Evolutionary conservation across 2,888 invertebrate species (phyloP), one percentile per base, ranked within the genome.

Genomic region (Trimorus sp.): DNA sequence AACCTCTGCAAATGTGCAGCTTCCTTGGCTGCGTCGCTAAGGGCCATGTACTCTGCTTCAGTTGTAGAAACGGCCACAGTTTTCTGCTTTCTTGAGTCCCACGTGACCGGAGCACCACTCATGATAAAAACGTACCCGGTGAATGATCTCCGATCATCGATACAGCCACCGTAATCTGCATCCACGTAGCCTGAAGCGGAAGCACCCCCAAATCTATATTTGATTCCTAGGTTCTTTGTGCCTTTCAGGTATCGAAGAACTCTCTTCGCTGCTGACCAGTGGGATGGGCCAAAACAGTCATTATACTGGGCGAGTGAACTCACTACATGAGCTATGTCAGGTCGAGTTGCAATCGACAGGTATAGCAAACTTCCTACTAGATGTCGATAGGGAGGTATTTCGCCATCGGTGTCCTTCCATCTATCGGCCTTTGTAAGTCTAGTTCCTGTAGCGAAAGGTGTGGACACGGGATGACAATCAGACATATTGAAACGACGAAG

Each of bases 401-500:
- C 26, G 0, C 53, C 59, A 12, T 70, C 78, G 9, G 63, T 12
- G 4, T 0, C 15, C 1, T 9, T 37, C 49, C 54, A 54, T 11
- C 9, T 12, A 0, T 73, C 60, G 2, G 37, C 16, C 58, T 70
- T 77, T 0, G 11, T 51, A 0, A 83, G 60, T 60, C 81, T 85
- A 3, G 38, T 51, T 49, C 77, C 60, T 51, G 49, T 9, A 56
- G 74, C 82, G 8, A 85, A 59, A 1, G 85, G 87, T 12, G 86
- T 88, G 37, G 68, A 66, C 0, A 87, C 86, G 38, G 87, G 82
- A 15, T 88, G 85, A 15, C 80, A 84, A 37, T 87, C 79, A 8
- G 58, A 58, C 87, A 88, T 87, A 15, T 78, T 70, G 76, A 88
- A 88, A 6, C 86, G 74, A 45, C 83, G 68, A 48, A 88, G 74